Conservation (phyloP, 2,888 invertebrate species). For the Chydorus sphaericus region DNA sequence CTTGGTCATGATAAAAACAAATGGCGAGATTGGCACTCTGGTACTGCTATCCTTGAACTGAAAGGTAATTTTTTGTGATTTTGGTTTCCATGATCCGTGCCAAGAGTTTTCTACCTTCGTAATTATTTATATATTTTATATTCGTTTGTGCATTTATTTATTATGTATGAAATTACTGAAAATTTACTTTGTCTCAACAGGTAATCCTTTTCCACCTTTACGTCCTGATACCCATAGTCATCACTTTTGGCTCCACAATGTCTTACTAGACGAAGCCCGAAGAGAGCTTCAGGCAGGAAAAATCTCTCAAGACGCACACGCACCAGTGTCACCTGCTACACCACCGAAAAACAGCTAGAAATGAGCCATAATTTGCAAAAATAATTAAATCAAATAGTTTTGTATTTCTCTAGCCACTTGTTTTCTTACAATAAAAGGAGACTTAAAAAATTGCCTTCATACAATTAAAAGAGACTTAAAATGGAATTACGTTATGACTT, state of each 20-base stretch:
- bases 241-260: constrained; percentile 59
- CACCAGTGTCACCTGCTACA: background rate
- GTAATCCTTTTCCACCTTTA: constrained; percentile 64
- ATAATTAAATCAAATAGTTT: too few species aligned
- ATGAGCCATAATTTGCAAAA: too few species aligned
- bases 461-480: background rate
- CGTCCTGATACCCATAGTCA: constrained; percentile 42
- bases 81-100: too few species aligned
- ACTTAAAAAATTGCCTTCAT: background rate
- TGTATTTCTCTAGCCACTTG: too few species aligned
- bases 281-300: constrained; percentile 58
- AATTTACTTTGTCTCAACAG: constrained; percentile 27
- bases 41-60: constrained; percentile 57
- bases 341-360: too few species aligned
- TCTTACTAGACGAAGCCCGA: constrained; percentile 66
- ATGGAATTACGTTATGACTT: background rate
- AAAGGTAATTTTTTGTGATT: too few species aligned
- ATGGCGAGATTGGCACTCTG: constrained; percentile 35
- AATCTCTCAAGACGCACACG: constrained; percentile 40
- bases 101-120: too few species aligned
- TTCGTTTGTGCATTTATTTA: constrained; percentile 8
- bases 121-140: background rate
- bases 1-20: too few species aligned
- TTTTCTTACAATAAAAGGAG: constrained; percentile 4
- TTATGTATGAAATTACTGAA: constrained; percentile 17